phyloP scores from a whole-genome alignment of 1,140 invertebrate species.

The Cylas formicarius region DNA sequence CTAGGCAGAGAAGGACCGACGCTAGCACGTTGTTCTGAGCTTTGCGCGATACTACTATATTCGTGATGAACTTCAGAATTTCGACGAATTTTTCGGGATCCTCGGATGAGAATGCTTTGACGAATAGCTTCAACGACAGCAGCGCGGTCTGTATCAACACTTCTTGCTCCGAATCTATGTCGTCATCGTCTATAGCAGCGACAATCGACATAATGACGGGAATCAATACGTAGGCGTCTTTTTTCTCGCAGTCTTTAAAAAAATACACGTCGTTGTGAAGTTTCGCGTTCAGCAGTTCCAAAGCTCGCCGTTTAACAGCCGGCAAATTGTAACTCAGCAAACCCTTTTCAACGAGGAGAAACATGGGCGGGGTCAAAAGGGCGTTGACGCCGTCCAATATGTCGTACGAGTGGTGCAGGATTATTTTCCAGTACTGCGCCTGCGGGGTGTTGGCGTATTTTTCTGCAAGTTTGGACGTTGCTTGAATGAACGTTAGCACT shows the following conservation, averaged over 20 bases:
- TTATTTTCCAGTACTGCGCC: slow-evolving; percentile 72
- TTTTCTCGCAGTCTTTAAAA: slow-evolving; percentile 45
- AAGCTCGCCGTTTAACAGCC: slow-evolving; percentile 66
- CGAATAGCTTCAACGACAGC: slow-evolving; percentile 72
- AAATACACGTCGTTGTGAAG: slow-evolving; percentile 61
- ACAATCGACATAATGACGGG: slow-evolving; percentile 57
- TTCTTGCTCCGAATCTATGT: slow-evolving; percentile 46
- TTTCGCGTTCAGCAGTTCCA: slow-evolving; percentile 77
- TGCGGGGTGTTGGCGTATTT: slow-evolving; percentile 46
- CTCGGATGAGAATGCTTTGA: slow-evolving; percentile 57
- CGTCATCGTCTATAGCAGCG: slow-evolving; percentile 47
- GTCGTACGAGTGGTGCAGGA: slow-evolving; percentile 70
- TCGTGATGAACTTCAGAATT: slow-evolving; percentile 55
- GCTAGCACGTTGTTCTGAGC: slow-evolving; percentile 62
- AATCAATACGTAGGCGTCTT: slow-evolving; percentile 50
- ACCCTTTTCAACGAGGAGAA: slow-evolving; percentile 65
- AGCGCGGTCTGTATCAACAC: slow-evolving; percentile 73
- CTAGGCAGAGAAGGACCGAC: slow-evolving; percentile 69
- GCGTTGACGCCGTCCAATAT: slow-evolving; percentile 69
- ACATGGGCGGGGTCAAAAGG: slow-evolving; percentile 66
- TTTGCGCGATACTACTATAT: slow-evolving; percentile 50
- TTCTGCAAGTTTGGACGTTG: slow-evolving; percentile 52
- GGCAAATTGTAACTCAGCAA: slow-evolving; percentile 61
- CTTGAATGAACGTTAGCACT: slow-evolving; percentile 59
- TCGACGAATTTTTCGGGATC: slow-evolving; percentile 58